Evolutionary conservation across 2,113 vertebrate genomes (phyloP).

Genomic region (Euleptes europaea): DNA sequence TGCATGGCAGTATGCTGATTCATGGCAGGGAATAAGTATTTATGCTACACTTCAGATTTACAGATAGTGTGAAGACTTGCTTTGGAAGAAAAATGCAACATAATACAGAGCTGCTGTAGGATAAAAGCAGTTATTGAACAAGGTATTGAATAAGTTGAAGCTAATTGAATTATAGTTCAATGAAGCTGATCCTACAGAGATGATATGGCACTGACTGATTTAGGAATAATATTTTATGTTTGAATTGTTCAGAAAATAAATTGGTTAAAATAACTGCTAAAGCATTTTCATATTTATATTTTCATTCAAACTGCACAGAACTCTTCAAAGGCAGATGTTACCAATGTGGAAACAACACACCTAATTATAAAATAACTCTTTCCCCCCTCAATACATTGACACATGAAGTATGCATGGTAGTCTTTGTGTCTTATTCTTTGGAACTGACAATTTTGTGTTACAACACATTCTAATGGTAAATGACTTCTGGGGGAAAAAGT

Average conservation of each 20-base stretch:
- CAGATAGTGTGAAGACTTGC: not conserved
- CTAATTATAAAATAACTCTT: not conserved
- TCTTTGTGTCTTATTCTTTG: not conserved
- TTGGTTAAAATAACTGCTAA: not conserved
- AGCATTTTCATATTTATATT: not conserved
- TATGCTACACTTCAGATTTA: not conserved
- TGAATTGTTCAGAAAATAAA: not conserved
- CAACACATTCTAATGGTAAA: not conserved
- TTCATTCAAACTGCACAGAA: not conserved
- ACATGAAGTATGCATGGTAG: not conserved
- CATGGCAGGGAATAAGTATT: not conserved
- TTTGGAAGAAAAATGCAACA: not conserved
- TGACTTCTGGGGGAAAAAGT: conserved; percentile 14
- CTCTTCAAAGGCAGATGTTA: not conserved
- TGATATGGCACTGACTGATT: not conserved
- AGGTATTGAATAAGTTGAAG: not conserved
- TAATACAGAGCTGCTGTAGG: not conserved
- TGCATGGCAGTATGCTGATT: not conserved
- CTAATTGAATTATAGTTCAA: not conserved
- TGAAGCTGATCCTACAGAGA: not conserved
- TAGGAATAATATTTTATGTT: not conserved
- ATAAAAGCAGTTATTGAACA: not conserved
- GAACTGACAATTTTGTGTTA: not conserved
- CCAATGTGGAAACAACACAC: not conserved
- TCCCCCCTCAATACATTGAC: not conserved